Evolutionary conservation across 2,797 vertebrate species (phyloP).

Genomic region (Coregonus ussuriensis): DNA sequence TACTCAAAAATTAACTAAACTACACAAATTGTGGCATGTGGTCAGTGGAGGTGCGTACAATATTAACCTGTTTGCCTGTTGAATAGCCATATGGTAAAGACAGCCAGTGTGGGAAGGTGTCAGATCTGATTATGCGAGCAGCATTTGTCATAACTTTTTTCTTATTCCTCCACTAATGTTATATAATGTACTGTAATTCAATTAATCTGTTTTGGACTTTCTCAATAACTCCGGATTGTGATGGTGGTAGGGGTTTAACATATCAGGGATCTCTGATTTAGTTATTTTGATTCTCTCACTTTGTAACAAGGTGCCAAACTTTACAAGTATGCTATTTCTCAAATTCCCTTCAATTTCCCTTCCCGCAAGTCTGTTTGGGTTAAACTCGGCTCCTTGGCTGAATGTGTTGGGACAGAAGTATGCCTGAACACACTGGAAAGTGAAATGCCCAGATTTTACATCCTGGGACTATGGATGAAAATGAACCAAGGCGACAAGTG

Average conservation of each 20-base stretch:
- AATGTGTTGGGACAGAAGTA: neutral
- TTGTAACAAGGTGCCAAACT: constrained; percentile 2
- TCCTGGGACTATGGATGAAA: neutral
- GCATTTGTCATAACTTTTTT: neutral
- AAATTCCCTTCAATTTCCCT: neutral
- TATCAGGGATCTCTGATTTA: neutral
- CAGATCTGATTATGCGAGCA: constrained; percentile 1
- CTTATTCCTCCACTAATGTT: constrained; percentile 1
- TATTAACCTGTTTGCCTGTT: neutral
- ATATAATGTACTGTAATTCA: constrained; percentile 1
- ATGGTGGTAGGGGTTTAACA: neutral
- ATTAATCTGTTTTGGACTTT: neutral
- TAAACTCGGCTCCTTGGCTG: neutral
- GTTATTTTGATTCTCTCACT: neutral
- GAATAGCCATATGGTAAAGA: neutral
- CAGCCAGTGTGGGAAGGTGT: constrained; percentile 9
- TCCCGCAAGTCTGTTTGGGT: constrained; percentile 2
- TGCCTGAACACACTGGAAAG: neutral
- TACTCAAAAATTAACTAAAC: neutral
- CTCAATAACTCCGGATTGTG: neutral
- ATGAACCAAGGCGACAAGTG: neutral
- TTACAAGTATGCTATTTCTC: constrained; percentile 1
- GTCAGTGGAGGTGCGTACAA: neutral
- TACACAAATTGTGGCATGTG: neutral
- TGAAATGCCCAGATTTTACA: constrained; percentile 3